phyloP scores from a whole-genome alignment of 64 coral and sea anemone species.

The Porites australiensis region DNA sequence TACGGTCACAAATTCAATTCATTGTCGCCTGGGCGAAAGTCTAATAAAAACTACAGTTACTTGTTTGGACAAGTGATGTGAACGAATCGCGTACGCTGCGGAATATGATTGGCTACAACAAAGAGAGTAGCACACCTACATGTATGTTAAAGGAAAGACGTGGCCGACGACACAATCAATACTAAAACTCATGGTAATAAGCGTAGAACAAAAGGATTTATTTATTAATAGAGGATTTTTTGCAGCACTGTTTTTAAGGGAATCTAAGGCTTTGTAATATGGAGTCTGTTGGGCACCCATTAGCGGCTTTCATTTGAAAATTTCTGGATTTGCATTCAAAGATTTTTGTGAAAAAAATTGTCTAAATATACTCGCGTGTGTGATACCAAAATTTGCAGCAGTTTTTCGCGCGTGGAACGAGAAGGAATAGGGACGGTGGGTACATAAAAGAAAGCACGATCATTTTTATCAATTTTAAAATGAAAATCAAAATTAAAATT shows the following conservation, averaged over 20 bases:
- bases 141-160: neutral
- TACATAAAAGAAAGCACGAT: neutral
- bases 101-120: slow-evolving; percentile 11
- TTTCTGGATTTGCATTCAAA: too few species aligned
- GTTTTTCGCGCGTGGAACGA: neutral
- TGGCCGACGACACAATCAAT: neutral
- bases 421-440: too few species aligned
- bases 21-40: neutral
- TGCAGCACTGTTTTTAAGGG: too few species aligned
- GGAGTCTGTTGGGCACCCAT: too few species aligned
- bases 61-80: neutral
- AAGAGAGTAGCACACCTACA: neutral
- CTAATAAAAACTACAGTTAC: neutral
- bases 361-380: neutral
- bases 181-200: neutral
- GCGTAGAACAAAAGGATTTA: too few species aligned
- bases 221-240: too few species aligned
- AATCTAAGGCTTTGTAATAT: too few species aligned
- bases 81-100: neutral
- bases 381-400: neutral
- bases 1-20: neutral
- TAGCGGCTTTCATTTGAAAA: too few species aligned
- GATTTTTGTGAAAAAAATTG: slow-evolving; percentile 1
- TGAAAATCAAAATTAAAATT: neutral
- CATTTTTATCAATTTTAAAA: neutral